Evolutionary conservation across 1,140 invertebrate species (phyloP), one percentile per base, ranked within the genome.

Genomic region (Mactra quadrangularis): DNA sequence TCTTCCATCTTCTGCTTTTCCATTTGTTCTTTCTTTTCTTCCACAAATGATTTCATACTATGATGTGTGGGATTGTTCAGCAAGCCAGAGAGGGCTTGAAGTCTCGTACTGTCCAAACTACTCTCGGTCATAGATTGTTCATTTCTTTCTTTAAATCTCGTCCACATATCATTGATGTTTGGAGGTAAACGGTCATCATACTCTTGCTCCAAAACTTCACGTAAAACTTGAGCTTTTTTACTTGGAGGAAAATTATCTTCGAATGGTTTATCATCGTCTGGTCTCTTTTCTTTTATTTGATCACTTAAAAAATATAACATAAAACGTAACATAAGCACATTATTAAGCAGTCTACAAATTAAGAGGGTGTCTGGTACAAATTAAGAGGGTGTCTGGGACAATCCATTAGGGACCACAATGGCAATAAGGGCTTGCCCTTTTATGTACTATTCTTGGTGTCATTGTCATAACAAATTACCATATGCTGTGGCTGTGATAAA

Each of bases 41-140:
- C 52, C 0, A 78, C 31, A 41, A 66, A 78, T 27, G 76, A 78
- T 29, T 70, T 71, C 97, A 62, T 98, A 98, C 94, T 98, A 98
- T 45, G 97, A 99, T n/a, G 97, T 97, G 88, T 93, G 82, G 55
- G 97, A 98, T 92, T 94, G 97, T 55, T 94, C 52, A 90, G 31
- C 3, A 92, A 81, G 55, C 89, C 85, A 15, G 88, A 85, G 53
- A 91, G 57, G 17, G 84, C 78, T 33, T 86, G 88, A 35, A 90
- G 76, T 7, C 87, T 76, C 9, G 85, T 78, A 19, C 87, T 89
- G 57, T 88, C 86, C 55, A 90, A 31, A n/a, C 88, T 87, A 62
- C 83, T 89, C 35, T 90, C 87, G 38, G 72, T 85, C 27, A 75
- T 75, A 19, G 75, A 81, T 17, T 86, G 82, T 25, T 84, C 82